phyloP scores from a whole-genome alignment of 2,113 vertebrate genomes.

The Girardinichthys multiradiatus region DNA sequence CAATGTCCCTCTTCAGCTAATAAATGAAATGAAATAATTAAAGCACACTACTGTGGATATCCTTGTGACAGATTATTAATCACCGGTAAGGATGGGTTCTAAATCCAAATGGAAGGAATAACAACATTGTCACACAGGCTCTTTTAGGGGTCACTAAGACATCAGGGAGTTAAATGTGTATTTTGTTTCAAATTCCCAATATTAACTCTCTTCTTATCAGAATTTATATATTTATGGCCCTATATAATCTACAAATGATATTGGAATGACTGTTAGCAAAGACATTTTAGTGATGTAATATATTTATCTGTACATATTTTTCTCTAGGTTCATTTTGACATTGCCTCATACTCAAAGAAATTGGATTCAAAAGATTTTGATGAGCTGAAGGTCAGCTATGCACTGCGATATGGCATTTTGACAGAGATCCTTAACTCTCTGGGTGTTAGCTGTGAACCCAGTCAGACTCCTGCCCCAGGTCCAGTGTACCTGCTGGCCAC shows the following conservation, averaged over 20 bases:
- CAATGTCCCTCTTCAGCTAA: no score
- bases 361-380: conserved; percentile 77
- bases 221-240: no score
- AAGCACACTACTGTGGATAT: no score
- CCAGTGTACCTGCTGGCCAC: conserved; percentile 84
- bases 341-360: conserved; percentile 69
- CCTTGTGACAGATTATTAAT: no score
- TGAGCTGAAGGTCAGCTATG: conserved; percentile 85
- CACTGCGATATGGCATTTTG: conserved; percentile 83
- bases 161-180: not conserved
- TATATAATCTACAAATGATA: no score
- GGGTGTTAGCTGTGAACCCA: conserved; percentile 84
- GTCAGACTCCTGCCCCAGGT: conserved; percentile 69
- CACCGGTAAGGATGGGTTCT: no score
- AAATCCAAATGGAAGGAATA: no score
- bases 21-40: no score
- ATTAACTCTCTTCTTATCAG: not conserved
- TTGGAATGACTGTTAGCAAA: not conserved
- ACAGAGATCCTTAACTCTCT: conserved; percentile 84
- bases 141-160: not conserved
- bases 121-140: no score
- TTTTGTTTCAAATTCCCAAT: not conserved
- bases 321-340: conserved; percentile 86
- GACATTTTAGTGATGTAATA: not conserved
- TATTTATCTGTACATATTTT: not conserved